Base-by-base conservation (phyloP, 2,797 vertebrate genomes). In the Thamnophis elegans region DNA sequence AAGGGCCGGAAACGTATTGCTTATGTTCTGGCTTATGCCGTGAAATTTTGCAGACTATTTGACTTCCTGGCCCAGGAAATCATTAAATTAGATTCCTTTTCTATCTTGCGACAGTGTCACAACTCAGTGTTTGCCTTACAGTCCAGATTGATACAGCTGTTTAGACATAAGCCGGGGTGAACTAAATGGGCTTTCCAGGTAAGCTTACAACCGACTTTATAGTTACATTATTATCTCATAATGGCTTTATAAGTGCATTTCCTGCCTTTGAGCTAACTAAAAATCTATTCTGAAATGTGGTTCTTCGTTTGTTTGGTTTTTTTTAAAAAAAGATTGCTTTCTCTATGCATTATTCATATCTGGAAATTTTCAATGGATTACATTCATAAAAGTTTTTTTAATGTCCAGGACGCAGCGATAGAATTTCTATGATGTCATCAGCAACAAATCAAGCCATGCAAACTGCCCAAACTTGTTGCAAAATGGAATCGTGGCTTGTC, bases 381-480 rank as follows among this genome's bases (percentile, higher is more conserved):
- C 26, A 25, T 73, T 90, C 4, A 18, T 53, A 53, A 36, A 18
- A 62, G 82, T 55, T n/a, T 14, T 54, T 54, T 59, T 20, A 22
- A 60, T 68, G n/a, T 16, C 53, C 47, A 7, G 65, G 60, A n/a
- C 13, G 25, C 86, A 88, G 36, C 0, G 6, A 26, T 9, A 14
- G 42, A 55, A 55, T 65, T 4, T 89, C 54, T 47, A 53, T 42
- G 14, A 53, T 28, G 20, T 65, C 62, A 42, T 18, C 47, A 2
- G 59, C 36, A 28, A 13, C 42, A 53, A 56, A 91, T 42, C 25
- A 54, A 88, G 73, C 42, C 65, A 16, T 5, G 47, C 42, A 82
- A 90, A 65, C n/a, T 68, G 55, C 65, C 36, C 85, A n/a, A 58
- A 62, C 85, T 87, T 93, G 91, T 82, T 91, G 55, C 53, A 82